Evolutionary conservation across 2,888 invertebrate genomes (phyloP).

Genomic region (Arctia plantaginis): DNA sequence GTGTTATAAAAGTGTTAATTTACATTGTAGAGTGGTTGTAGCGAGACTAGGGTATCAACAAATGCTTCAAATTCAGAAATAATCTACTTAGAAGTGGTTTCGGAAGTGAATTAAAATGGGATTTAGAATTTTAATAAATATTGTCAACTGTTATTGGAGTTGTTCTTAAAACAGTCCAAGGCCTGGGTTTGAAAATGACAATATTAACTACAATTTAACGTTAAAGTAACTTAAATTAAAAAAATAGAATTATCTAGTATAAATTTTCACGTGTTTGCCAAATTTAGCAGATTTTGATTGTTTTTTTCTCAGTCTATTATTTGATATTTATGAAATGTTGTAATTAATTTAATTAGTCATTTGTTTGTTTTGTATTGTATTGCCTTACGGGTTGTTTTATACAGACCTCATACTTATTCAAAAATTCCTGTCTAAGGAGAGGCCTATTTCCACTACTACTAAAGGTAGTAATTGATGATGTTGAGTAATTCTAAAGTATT

Average conservation of each 20-base stretch:
- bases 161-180: background rate
- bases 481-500: too few relatives aligned
- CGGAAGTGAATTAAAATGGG: slow-evolving; percentile 4
- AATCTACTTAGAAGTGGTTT: slow-evolving; percentile 9
- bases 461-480: too few relatives aligned
- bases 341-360: background rate
- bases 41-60: background rate
- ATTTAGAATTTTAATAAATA: background rate
- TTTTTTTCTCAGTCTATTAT: background rate
- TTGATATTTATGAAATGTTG: background rate
- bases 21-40: background rate
- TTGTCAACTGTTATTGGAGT: background rate
- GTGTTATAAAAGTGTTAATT: slow-evolving; percentile 13
- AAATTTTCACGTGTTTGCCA: too few relatives aligned
- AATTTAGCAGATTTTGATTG: too few relatives aligned
- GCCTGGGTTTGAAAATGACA: background rate
- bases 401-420: too few relatives aligned
- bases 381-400: too few relatives aligned
- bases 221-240: background rate
- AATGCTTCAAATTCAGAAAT: slow-evolving; percentile 15
- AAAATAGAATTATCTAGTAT: too few relatives aligned
- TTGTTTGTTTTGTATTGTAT: background rate
- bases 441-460: too few relatives aligned
- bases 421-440: too few relatives aligned
- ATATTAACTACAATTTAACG: background rate